Evolutionary conservation across 1,140 invertebrate species (phyloP).

Genomic region (Cydia splendana): DNA sequence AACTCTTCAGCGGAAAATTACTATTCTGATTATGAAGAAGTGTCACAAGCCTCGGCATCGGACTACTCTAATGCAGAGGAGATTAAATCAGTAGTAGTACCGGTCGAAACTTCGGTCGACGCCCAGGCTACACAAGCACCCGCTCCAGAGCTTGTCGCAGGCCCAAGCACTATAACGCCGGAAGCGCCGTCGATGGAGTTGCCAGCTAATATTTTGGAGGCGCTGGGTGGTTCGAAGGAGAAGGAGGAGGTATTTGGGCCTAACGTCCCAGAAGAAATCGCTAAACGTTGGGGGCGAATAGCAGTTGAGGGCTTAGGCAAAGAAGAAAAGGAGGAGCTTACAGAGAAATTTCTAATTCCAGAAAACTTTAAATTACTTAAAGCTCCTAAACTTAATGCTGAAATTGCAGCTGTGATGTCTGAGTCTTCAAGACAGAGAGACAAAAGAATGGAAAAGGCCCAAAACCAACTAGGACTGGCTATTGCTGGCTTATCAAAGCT

Average conservation of each 20-base stretch:
- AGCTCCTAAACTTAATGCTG: conserved; percentile 3
- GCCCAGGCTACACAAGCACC: not conserved
- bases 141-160: not conserved
- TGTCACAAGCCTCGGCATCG: not conserved
- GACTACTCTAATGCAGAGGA: not conserved
- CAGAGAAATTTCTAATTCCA: conserved; percentile 25
- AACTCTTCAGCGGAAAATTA: not conserved
- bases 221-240: conserved; percentile 26
- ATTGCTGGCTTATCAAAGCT: not conserved
- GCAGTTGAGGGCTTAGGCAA: conserved; percentile 28
- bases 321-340: conserved; percentile 24
- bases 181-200: not conserved
- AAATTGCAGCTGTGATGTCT: not conserved
- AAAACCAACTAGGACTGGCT: not conserved
- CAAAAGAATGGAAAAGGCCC: not conserved
- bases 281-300: conserved; percentile 35
- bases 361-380: conserved; percentile 30
- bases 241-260: conserved; percentile 32
- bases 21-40: not conserved
- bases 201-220: conserved; percentile 24
- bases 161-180: not conserved
- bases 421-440: not conserved
- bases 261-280: conserved; percentile 28
- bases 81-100: not conserved
- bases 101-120: not conserved